A percentile compares a stretch with the other conserved stretches of the same genome.
These are phyloP conservation scores for Cyanoliseus patagonus DNA, from an alignment of 2,113 vertebrate species.

Conservation along the genomic window DNA sequence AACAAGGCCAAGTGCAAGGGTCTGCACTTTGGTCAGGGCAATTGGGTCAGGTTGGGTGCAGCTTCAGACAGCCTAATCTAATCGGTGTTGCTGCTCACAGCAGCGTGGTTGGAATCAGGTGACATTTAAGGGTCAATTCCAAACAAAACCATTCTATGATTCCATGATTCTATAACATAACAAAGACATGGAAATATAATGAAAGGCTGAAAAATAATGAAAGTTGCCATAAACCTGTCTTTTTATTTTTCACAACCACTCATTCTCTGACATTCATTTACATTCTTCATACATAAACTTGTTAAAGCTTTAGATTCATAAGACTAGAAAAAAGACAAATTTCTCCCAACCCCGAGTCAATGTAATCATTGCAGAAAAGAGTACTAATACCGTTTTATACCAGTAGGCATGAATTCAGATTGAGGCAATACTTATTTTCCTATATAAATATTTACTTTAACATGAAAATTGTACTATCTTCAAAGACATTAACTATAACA, in stretches of 20 bases:
- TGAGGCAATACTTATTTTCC: not conserved
- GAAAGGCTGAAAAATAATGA: not conserved
- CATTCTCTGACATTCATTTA: not conserved
- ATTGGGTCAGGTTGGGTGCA: not conserved
- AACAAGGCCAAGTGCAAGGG: not conserved
- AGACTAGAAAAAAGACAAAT: not conserved
- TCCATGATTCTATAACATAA: not conserved
- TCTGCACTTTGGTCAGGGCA: not conserved
- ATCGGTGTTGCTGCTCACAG: not conserved
- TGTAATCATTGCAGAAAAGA: not conserved
- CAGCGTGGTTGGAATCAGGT: not conserved
- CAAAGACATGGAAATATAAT: not conserved
- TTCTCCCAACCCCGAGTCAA: not conserved
- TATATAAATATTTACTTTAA: not conserved
- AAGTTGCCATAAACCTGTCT: not conserved
- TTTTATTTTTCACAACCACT: not conserved
- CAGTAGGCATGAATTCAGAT: not conserved
- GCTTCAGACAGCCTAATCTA: not conserved
- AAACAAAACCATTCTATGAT: not conserved
- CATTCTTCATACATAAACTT: not conserved
- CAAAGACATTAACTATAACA: not conserved
- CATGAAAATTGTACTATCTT: not conserved
- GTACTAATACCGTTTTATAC: not conserved
- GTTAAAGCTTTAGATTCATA: not conserved
- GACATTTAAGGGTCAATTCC: not conserved